A percentile compares a stretch with the other conserved stretches of the same genome.
Evolutionary conservation across 2,888 invertebrate genomes (phyloP).

Genomic region (Dioctria linearis): DNA sequence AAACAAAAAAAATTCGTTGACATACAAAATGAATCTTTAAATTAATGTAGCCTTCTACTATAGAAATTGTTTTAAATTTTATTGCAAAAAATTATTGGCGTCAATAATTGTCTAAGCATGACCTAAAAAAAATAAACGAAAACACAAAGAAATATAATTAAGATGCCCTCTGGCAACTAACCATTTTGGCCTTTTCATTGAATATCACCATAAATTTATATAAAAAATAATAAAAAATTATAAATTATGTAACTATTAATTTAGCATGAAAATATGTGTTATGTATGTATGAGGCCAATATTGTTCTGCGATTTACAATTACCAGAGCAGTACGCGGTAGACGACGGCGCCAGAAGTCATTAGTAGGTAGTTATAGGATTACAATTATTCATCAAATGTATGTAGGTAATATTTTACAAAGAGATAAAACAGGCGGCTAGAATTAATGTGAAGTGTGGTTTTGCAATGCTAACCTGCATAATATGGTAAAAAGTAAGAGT

Average conservation of each 20-base stretch:
- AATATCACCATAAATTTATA: slow-evolving; percentile 29
- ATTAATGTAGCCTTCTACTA: no score
- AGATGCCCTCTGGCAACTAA: slow-evolving; percentile 32
- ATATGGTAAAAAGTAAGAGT: neutral
- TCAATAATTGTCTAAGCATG: neutral
- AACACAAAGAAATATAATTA: slow-evolving; percentile 45
- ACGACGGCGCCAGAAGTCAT: no score
- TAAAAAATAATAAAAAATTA: slow-evolving; percentile 14
- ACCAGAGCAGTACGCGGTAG: no score
- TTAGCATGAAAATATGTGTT: slow-evolving; percentile 5
- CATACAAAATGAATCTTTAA: no score
- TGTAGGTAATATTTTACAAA: slow-evolving; percentile 5
- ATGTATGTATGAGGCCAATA: no score
- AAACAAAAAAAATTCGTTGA: no score
- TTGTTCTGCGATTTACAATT: no score
- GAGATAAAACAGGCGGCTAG: neutral
- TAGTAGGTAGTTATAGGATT: no score
- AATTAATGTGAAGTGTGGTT: neutral
- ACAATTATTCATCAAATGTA: no score
- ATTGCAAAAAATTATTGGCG: neutral
- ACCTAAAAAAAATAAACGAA: neutral
- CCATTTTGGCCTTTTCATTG: slow-evolving; percentile 31
- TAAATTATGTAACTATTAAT: slow-evolving; percentile 16
- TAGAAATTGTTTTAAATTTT: neutral
- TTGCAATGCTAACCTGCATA: slow-evolving; percentile 27